Conservation (phyloP, 2,888 invertebrate genomes). For the Leptopilina myrica region DNA sequence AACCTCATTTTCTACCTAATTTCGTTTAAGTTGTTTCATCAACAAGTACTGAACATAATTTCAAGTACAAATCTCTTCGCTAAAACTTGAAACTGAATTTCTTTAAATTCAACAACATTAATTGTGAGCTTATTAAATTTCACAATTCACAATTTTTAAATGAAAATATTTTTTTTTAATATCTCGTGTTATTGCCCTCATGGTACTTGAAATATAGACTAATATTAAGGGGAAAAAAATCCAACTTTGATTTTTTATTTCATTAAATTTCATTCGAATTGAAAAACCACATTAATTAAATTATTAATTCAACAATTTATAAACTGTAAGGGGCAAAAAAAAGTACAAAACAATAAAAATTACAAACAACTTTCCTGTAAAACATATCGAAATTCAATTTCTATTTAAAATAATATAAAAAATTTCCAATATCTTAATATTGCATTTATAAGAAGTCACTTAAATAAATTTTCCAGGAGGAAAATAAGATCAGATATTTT, state of each 20-base stretch:
- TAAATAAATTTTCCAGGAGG: neutral
- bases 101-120: neutral
- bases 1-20: constrained; percentile 11
- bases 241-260: too few relatives aligned
- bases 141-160: neutral
- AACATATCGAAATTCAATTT: neutral
- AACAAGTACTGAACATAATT: constrained; percentile 19
- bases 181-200: too few relatives aligned
- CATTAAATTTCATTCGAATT: too few relatives aligned
- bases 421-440: neutral
- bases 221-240: too few relatives aligned
- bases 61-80: neutral
- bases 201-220: too few relatives aligned
- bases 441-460: neutral
- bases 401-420: neutral
- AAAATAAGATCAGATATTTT: neutral
- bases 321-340: neutral
- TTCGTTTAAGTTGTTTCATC: constrained; percentile 5
- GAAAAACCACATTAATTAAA: too few relatives aligned
- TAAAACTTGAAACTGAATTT: constrained; percentile 5
- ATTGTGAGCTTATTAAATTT: neutral
- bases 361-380: neutral
- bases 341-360: neutral
- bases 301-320: neutral
- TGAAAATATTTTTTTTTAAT: too few relatives aligned